Percentiles rank a stretch among this genome's conserved stretches.
Conservation (phyloP, 2,797 vertebrate genomes). For the Carduelis carduelis region DNA sequence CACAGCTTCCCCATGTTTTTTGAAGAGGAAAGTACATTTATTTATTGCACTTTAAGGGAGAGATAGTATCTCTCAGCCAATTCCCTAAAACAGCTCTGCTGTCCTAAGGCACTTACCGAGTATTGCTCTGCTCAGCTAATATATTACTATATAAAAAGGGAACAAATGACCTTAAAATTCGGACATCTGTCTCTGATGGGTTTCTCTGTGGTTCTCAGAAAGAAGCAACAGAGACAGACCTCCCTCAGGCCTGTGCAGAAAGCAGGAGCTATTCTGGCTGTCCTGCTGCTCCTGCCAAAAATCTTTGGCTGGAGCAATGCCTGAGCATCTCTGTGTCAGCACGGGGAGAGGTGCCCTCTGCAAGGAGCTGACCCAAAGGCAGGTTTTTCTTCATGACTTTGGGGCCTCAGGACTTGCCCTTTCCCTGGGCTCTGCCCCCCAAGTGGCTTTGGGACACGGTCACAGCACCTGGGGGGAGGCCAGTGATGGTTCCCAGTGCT, state of each 20-base stretch:
- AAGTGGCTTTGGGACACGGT: accelerated
- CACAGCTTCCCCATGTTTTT: not conserved
- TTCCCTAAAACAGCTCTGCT: constrained; percentile 27
- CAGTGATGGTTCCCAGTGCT: accelerated
- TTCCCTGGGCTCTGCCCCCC: not conserved
- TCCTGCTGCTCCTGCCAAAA: not conserved
- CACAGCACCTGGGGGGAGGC: accelerated
- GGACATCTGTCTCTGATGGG: constrained; percentile 32
- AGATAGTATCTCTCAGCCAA: not conserved
- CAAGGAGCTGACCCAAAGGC: not conserved
- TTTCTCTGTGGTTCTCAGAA: not conserved
- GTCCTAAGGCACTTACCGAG: not conserved
- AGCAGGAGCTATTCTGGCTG: not conserved
- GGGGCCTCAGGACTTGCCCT: accelerated
- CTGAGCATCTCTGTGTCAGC: not conserved
- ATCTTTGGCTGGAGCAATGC: not conserved
- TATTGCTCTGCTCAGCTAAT: constrained; percentile 10
- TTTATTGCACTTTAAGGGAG: constrained; percentile 19
- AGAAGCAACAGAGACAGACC: not conserved
- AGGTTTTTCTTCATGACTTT: not conserved
- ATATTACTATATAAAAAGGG: constrained; percentile 2
- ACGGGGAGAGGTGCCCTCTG: not conserved
- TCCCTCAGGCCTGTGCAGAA: not conserved
- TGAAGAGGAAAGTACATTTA: constrained; percentile 24
- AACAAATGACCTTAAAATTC: constrained; percentile 36